phyloP scores from a whole-genome alignment of 2,797 vertebrate genomes.

The Arremon brunneinucha region DNA sequence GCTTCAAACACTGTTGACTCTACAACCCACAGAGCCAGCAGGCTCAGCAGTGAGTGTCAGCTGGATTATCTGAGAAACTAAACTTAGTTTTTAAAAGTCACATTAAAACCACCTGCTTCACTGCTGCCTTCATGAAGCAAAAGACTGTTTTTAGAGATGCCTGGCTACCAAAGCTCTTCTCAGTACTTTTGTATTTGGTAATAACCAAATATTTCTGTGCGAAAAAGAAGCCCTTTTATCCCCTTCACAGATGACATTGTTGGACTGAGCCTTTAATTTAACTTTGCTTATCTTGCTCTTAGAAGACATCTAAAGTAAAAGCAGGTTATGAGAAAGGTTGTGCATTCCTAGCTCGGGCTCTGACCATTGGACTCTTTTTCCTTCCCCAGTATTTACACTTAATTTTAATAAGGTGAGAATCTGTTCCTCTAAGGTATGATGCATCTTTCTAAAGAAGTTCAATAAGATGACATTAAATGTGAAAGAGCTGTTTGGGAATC shows the following conservation, averaged over 20 bases:
- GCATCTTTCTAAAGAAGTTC: not conserved
- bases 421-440: not conserved
- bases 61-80: not conserved
- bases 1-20: not conserved
- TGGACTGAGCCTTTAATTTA: not conserved
- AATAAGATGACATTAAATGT: not conserved
- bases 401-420: not conserved
- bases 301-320: not conserved
- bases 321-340: not conserved
- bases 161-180: not conserved
- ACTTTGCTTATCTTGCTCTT: not conserved
- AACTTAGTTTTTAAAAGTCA: not conserved
- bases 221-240: not conserved
- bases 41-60: not conserved
- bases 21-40: not conserved
- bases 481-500: not conserved
- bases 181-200: not conserved
- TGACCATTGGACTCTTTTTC: not conserved
- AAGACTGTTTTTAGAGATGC: not conserved
- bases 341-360: not conserved
- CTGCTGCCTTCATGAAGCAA: not conserved
- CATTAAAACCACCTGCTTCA: not conserved
- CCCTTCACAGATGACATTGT: not conserved
- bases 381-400: not conserved
- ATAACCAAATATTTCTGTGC: not conserved